Base-by-base conservation (phyloP, 2,797 vertebrate species). In the Sebastes minor region DNA sequence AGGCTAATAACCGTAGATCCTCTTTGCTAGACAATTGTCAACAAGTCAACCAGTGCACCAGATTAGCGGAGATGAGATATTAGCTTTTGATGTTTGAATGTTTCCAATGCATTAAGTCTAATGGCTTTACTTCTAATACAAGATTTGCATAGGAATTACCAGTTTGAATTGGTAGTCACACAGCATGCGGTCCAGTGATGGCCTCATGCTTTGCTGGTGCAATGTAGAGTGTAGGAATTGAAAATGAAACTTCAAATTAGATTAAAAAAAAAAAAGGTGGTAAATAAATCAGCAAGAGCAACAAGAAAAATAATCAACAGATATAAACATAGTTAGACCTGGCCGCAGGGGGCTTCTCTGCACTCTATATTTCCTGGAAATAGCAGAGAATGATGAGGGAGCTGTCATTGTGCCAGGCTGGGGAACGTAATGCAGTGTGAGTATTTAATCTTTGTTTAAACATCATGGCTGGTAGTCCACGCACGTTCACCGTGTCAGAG, bases 381-480 rank as follows among this genome's bases (percentile, higher is more conserved):
- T 71, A 71, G 80, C 60, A 28, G 78, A 78, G 70, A 80, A 66
- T 84, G 82, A 88, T 82, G 88, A 89, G 83, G 76, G 73, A 81
- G 74, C 82, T 91, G 88, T 86, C 84, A 80, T 66, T 73, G 71
- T 85, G 79, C 74, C 75, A 80, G 56, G 32, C 74, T 62, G 52
- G 68, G 66, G 72, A 74, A 86, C 76, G 86, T 89, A 89, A 88
- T 76, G 78, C 83, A 56, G 71, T 38, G 61, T 84, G 82, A n/a
- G 49, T 84, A 68, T 86, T 87, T 95, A 92, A 93, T 94, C 86
- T 89, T 56, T 84, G 89, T 92, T 94, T 93, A 93, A 93, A 89
- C 68, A 66, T 88, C 52, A 11, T 38, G 55, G 71, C 81, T 88
- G 65, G 89, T 62, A 93, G 92, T 92, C 93, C 59, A 46, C 42